Conservation (phyloP, 2,113 vertebrate genomes). For the Gracilinanus agilis region DNA sequence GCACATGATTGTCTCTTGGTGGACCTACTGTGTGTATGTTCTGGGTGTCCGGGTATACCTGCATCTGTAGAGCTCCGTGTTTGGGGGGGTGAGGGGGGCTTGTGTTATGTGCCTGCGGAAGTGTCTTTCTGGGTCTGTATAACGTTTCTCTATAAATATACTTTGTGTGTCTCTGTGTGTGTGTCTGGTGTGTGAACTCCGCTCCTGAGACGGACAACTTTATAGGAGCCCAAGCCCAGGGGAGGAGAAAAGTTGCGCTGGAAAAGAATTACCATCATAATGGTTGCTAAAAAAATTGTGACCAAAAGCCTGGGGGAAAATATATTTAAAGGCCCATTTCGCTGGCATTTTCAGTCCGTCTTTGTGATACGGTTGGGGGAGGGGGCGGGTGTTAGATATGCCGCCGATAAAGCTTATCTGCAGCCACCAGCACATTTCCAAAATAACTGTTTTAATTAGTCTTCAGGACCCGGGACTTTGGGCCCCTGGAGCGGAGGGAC, state of each 20-base stretch:
- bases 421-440: conserved; percentile 82
- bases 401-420: conserved; percentile 89
- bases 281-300: conserved; percentile 76
- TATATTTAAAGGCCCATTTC: conserved; percentile 76
- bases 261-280: conserved; percentile 83
- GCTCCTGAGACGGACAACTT: neutral
- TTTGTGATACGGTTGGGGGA: conserved; percentile 85
- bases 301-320: conserved; percentile 22
- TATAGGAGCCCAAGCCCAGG: conserved; percentile 66
- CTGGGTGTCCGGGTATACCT: neutral
- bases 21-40: too few relatives aligned
- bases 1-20: neutral
- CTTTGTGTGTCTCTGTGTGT: neutral
- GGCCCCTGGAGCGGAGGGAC: neutral
- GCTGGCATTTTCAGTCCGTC: conserved; percentile 86
- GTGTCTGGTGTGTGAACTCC: neutral
- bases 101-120: neutral
- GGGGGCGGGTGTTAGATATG: conserved; percentile 85
- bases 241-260: conserved; percentile 73
- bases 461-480: conserved; percentile 72
- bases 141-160: neutral
- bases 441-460: conserved; percentile 90
- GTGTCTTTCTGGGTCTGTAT: neutral
- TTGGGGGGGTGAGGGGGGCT: neutral
- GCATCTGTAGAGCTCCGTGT: neutral